These are phyloP conservation scores for Salvelinus alpinus DNA, from an alignment of 2,113 vertebrate species.

Conservation along the genomic window DNA sequence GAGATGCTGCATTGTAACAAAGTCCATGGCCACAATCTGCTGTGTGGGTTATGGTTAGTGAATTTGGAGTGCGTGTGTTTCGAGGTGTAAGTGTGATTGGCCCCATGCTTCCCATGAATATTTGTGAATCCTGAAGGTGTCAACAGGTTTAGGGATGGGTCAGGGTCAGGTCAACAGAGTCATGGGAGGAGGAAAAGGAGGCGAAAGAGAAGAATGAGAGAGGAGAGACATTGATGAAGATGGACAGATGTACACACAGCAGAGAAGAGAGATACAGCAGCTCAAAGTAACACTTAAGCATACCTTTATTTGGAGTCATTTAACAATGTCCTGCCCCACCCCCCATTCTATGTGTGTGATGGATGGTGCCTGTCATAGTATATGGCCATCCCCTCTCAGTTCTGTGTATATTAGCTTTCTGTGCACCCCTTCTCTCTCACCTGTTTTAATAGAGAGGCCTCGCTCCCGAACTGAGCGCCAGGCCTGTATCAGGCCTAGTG, in stretches of 20 bases:
- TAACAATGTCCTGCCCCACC: background rate
- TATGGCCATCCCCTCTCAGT: background rate
- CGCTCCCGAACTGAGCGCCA: conserved; percentile 13
- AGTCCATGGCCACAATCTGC: too few relatives aligned
- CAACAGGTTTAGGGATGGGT: conserved; percentile 56
- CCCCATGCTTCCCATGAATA: conserved; percentile 68
- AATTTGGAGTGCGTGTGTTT: background rate
- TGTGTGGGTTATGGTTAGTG: too few relatives aligned
- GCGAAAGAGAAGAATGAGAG: conserved; percentile 37
- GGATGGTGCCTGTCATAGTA: background rate
- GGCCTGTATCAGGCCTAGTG: background rate
- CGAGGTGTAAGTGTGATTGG: background rate
- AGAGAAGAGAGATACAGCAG: conserved; percentile 53
- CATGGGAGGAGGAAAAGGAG: conserved; percentile 31
- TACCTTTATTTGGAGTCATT: conserved; percentile 43
- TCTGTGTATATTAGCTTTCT: conserved; percentile 27
- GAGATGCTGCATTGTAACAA: too few relatives aligned
- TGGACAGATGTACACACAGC: conserved; percentile 59
- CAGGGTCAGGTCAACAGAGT: conserved; percentile 60
- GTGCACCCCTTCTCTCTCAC: background rate
- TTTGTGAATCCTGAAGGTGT: conserved; percentile 63
- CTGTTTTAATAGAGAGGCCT: conserved; percentile 17
- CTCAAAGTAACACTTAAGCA: conserved; percentile 18
- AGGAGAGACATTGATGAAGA: conserved; percentile 51
- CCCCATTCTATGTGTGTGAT: background rate